Evolutionary conservation across 2,888 invertebrate species (phyloP).

Genomic region (Pandemis corylana): DNA sequence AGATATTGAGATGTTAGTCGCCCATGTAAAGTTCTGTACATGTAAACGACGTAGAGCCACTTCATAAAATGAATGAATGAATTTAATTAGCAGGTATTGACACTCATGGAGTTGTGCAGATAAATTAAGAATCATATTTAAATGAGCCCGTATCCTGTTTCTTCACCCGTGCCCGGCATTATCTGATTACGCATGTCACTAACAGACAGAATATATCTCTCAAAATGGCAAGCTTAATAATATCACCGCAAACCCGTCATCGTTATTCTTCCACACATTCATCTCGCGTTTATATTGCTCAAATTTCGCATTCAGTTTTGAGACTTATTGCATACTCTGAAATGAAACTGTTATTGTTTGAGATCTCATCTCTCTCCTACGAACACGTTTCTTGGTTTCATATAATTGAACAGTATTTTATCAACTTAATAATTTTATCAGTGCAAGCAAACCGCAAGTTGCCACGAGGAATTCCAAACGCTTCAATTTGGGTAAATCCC

Average conservation of each 20-base stretch:
- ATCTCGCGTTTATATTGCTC: slow-evolving; percentile 12
- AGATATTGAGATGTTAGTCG: neutral
- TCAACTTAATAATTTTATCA: slow-evolving; percentile 7
- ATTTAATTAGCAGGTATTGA: neutral
- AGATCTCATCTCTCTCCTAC: neutral
- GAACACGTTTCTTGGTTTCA: neutral
- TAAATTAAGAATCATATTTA: slow-evolving; percentile 2
- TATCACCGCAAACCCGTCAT: neutral
- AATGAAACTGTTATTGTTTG: slow-evolving; percentile 1
- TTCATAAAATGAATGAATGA: neutral
- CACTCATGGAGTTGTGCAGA: neutral
- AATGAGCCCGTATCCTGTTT: slow-evolving; percentile 9
- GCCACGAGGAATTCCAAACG: slow-evolving; percentile 10
- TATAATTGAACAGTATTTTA: neutral
- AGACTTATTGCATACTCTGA: slow-evolving; percentile 6
- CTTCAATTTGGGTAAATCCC: slow-evolving; percentile 9
- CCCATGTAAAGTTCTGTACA: too few relatives aligned
- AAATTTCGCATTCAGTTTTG: slow-evolving; percentile 13
- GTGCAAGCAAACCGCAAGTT: slow-evolving; percentile 10
- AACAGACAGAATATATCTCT: slow-evolving; percentile 5
- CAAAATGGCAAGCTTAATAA: slow-evolving; percentile 4
- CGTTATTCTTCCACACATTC: neutral
- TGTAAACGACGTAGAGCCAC: neutral
- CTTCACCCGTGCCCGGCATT: neutral
- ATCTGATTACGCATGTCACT: slow-evolving; percentile 11